phyloP scores from a whole-genome alignment of 1,140 invertebrate genomes.

The Trissolcus basalis region DNA sequence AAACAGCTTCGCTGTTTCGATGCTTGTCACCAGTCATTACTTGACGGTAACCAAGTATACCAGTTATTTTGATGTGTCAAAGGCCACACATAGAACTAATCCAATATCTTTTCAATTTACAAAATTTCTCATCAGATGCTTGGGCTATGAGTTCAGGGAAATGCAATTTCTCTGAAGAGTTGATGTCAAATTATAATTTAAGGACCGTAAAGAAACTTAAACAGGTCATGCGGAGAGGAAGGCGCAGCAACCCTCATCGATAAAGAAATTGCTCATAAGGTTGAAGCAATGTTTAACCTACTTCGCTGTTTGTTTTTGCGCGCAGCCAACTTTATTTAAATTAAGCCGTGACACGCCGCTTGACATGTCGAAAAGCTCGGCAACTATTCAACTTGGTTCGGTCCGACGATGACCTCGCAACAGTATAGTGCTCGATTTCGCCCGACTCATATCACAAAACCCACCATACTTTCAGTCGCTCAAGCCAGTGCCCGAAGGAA shows the following conservation, averaged over 20 bases:
- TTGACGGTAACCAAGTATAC: too few species aligned
- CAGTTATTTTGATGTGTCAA: too few species aligned
- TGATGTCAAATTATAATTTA: too few species aligned
- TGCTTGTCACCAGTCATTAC: not conserved
- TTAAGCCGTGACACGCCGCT: conserved; percentile 21
- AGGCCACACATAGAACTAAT: too few species aligned
- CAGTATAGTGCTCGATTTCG: conserved; percentile 1
- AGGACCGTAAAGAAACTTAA: not conserved
- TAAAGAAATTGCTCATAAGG: not conserved
- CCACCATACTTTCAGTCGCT: too few species aligned
- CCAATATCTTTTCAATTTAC: too few species aligned
- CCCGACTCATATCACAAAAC: too few species aligned
- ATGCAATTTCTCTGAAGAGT: too few species aligned
- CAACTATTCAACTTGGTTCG: conserved; percentile 23
- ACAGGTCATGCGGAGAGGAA: not conserved
- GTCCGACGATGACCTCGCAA: conserved; percentile 23
- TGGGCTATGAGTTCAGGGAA: too few species aligned
- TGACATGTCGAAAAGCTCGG: conserved; percentile 25
- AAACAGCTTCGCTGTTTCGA: not conserved
- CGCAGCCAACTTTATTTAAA: conserved; percentile 17
- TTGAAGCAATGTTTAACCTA: not conserved
- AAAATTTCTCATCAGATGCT: too few species aligned
- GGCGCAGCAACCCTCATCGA: not conserved
- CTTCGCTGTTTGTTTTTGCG: conserved; percentile 6
- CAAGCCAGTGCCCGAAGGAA: too few species aligned